A percentile compares a stretch with the other conserved stretches of the same genome.
These are phyloP conservation scores for Caradrina kadenii DNA, from an alignment of 2,888 invertebrate species.

Conservation along the genomic window DNA sequence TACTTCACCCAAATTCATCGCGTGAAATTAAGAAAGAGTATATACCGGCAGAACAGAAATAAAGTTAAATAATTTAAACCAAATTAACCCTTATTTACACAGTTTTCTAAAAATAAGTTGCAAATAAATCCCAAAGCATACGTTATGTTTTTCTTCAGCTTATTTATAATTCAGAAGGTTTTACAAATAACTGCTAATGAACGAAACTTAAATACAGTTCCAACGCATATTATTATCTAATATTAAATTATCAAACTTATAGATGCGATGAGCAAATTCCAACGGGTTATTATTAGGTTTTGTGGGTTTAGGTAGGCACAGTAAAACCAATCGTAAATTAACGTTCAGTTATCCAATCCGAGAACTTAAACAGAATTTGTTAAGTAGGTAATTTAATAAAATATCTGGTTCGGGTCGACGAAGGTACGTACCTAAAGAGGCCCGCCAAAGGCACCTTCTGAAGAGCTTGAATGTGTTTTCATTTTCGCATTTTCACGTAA, in stretches of 20 bases:
- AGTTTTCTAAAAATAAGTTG: neutral
- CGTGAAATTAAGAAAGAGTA: too few relatives aligned
- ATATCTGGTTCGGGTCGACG: constrained; percentile 63
- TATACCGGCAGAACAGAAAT: neutral
- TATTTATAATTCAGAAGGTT: constrained; percentile 2
- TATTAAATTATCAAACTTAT: constrained; percentile 49
- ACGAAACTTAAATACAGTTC: constrained; percentile 45
- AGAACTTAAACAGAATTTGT: constrained; percentile 79
- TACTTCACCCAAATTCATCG: too few relatives aligned
- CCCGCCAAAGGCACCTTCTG: constrained; percentile 48
- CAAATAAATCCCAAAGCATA: neutral
- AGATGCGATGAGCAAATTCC: constrained; percentile 76
- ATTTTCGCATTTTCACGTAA: constrained; percentile 29
- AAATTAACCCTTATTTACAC: neutral
- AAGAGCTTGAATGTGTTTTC: constrained; percentile 6
- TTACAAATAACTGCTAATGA: constrained; percentile 28
- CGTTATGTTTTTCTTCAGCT: constrained; percentile 4
- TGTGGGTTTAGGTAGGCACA: constrained; percentile 67
- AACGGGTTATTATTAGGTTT: constrained; percentile 81
- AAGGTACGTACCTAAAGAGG: constrained; percentile 10
- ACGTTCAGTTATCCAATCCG: constrained; percentile 77
- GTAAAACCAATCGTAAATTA: constrained; percentile 85
- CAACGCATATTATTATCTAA: constrained; percentile 14
- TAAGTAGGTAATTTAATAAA: constrained; percentile 79
- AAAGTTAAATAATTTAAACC: neutral